These are phyloP conservation scores for Nymphalis c-album DNA, from an alignment of 2,888 invertebrate genomes.

Conservation along the genomic window DNA sequence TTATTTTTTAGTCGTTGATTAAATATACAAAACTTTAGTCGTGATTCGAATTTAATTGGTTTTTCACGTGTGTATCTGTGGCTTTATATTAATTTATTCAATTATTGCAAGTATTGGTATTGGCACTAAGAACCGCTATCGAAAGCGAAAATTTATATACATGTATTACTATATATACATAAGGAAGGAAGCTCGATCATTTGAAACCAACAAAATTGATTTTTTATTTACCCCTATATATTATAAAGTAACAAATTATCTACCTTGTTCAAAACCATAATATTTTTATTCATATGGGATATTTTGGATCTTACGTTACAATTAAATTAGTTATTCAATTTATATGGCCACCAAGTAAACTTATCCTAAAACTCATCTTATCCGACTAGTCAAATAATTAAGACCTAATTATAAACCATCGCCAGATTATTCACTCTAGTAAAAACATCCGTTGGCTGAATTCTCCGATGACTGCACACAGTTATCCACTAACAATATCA, in stretches of 20 bases:
- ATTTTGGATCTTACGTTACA: too few species aligned
- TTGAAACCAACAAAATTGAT: neutral
- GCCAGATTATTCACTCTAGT: neutral
- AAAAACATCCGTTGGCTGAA: conserved; percentile 18
- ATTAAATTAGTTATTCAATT: too few species aligned
- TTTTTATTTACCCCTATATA: neutral
- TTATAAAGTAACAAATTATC: neutral
- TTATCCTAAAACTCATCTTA: neutral
- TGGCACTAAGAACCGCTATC: conserved; percentile 19
- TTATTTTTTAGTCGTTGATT: too few species aligned
- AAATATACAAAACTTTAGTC: too few species aligned
- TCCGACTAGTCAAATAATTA: too few species aligned
- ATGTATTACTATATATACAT: conserved; percentile 16
- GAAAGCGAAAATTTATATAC: conserved; percentile 30
- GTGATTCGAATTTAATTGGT: neutral
- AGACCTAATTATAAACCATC: neutral
- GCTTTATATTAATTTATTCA: conserved; percentile 13
- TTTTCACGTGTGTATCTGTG: neutral
- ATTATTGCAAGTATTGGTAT: conserved; percentile 11
- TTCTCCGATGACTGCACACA: conserved; percentile 16
- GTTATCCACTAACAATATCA: conserved; percentile 11
- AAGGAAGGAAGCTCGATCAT: conserved; percentile 17
- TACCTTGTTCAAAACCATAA: too few species aligned
- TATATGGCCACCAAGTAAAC: too few species aligned
- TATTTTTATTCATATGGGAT: too few species aligned